phyloP scores from a whole-genome alignment of 2,797 vertebrate species.

The Phalloptychus januarius region DNA sequence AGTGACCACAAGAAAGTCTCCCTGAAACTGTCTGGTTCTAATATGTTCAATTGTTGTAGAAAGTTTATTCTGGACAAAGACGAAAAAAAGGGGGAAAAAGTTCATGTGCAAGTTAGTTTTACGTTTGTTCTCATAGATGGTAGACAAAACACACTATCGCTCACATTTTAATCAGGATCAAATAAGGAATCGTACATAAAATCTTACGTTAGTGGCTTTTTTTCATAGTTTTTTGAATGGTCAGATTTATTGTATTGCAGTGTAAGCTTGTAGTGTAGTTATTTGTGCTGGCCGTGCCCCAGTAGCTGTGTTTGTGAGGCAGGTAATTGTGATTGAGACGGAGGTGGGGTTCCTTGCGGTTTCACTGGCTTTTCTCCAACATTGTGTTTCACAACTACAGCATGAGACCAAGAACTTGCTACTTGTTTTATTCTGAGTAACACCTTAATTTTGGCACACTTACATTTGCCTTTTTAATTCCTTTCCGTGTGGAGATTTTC shows the following conservation, averaged over 20 bases:
- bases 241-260: conserved; percentile 6
- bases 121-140: conserved; percentile 1
- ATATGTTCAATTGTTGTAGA: neutral
- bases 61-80: neutral
- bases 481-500: neutral
- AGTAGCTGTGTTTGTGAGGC: conserved; percentile 38
- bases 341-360: conserved; percentile 52
- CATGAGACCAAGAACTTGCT: conserved; percentile 60
- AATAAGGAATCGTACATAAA: conserved; percentile 14
- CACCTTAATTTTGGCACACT: conserved; percentile 54
- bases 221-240: neutral
- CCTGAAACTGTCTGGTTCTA: neutral
- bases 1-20: neutral
- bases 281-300: conserved; percentile 14
- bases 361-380: conserved; percentile 36
- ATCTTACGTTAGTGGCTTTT: neutral
- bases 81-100: neutral
- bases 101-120: neutral
- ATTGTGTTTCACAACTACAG: conserved; percentile 54
- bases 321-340: conserved; percentile 22
- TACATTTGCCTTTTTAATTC: conserved; percentile 47
- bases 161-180: neutral
- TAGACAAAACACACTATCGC: conserved; percentile 19
- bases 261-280: conserved; percentile 4
- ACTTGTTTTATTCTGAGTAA: conserved; percentile 62